A percentile compares a stretch with the other conserved stretches of the same genome.
Conservation (phyloP, 2,113 vertebrate genomes). For the cat (Felis catus) region DNA sequence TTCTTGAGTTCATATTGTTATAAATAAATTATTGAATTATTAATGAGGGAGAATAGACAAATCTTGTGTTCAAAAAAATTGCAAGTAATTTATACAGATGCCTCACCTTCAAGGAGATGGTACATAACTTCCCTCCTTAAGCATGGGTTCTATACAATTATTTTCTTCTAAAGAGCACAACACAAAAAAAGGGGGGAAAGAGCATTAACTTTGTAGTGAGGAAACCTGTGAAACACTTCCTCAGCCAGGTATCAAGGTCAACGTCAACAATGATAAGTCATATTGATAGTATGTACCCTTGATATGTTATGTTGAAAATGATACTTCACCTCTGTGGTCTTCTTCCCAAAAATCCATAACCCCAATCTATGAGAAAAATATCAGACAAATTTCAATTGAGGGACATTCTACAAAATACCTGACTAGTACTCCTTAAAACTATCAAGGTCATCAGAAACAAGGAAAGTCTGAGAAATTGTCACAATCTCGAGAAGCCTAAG, state of each 20-base stretch:
- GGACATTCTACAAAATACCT: not conserved
- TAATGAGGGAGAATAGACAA: not conserved
- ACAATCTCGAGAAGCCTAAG: not conserved
- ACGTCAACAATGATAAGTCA: not conserved
- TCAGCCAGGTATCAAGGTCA: not conserved
- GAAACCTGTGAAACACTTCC: not conserved
- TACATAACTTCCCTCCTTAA: not conserved
- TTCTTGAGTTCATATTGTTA: not conserved
- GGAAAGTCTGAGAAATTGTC: not conserved
- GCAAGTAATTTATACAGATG: not conserved
- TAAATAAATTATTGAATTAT: not conserved
- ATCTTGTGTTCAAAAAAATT: not conserved
- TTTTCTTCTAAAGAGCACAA: not conserved
- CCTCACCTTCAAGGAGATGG: not conserved
- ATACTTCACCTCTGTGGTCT: not conserved
- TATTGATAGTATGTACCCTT: not conserved
- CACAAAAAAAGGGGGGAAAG: no score
- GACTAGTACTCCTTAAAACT: not conserved
- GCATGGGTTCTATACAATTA: not conserved
- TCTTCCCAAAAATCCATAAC: slow-evolving; percentile 9
- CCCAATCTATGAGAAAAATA: slow-evolving; percentile 47
- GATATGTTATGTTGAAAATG: not conserved
- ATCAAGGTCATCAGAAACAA: not conserved
- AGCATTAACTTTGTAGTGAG: not conserved
- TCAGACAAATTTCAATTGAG: not conserved